A percentile compares a stretch with the other conserved stretches of the same genome.
Evolutionary conservation across 2,113 vertebrate species (phyloP).

Genomic region (Thalassoma bifasciatum): DNA sequence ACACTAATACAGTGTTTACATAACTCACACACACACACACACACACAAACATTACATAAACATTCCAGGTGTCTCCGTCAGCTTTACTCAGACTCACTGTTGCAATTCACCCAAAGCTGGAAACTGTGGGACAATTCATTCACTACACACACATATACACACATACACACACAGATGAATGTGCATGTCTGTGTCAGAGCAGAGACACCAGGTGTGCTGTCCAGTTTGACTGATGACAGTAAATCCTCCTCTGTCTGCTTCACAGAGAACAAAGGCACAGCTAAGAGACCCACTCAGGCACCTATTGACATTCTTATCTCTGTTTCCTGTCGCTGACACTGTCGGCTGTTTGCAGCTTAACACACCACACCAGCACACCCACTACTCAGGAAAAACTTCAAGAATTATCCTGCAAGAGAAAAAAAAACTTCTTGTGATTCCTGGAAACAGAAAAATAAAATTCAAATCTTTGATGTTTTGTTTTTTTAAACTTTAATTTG

Average conservation of each 20-base stretch:
- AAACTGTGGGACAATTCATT: constrained; percentile 37
- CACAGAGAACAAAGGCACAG: neutral
- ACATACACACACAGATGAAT: neutral
- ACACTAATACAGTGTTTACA: no score
- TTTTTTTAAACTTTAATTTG: no score
- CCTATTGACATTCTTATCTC: neutral
- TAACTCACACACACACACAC: neutral
- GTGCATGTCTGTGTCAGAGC: constrained; percentile 16
- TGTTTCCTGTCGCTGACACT: constrained; percentile 5
- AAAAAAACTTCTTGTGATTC: no score
- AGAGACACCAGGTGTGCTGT: constrained; percentile 57
- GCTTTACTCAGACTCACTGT: constrained; percentile 22
- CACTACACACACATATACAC: constrained; percentile 12
- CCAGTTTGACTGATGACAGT: constrained; percentile 36
- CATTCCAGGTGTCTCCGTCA: constrained; percentile 59
- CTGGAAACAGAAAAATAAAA: no score
- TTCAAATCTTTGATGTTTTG: no score
- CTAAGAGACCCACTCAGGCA: constrained; percentile 9
- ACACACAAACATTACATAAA: constrained; percentile 36
- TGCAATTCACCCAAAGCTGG: constrained; percentile 47
- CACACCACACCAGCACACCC: neutral
- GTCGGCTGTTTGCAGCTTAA: neutral
- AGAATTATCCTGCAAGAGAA: no score
- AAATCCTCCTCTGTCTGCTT: neutral
- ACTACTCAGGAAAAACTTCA: neutral